Base-by-base conservation (phyloP, 2,113 vertebrate genomes). In the Hirundichthys speculiger region DNA sequence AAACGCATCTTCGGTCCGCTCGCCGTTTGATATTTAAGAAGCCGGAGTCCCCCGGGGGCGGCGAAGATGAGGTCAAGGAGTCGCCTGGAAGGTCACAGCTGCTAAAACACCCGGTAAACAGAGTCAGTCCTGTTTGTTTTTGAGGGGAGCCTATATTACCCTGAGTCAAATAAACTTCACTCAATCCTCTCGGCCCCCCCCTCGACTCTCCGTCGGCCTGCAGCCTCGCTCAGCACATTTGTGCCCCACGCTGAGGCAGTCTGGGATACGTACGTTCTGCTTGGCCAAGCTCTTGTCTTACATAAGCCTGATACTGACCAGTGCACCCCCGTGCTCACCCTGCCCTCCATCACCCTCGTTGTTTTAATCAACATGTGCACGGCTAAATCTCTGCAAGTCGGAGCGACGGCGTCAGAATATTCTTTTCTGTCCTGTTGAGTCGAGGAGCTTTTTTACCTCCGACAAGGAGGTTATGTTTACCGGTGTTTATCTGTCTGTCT, bases 61-160 rank as follows among this genome's bases (percentile, higher is more conserved):
- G 50, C 22, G 19, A 51, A 50, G 50, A 55, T 13, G 25, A 49
- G 83, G 86, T 77, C 75, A 72, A 46, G 67, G 69, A 53, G 64
- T 73, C 77, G 69, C 77, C 79, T 78, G 52, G 59, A 53, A 68
- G 83, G 83, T 87, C 86, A 84, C 85, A 86, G 88, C 89, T 91
- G 88, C 87, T 85, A 81, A 81, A 89, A 88, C 86, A 90, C 62
- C 56, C 69, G 65, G 77, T 49, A 87, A 87, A 85, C 83, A 85
- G 74, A 85, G 82, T 84, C 69, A 76, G 71, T 27, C 43, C 54
- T 73, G 86, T 87, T 89, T 88, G 80, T 88, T 87, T 86, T 86
- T 79, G 49, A 85, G 86, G 71, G 65, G 79, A 84, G 64, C 58
- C 71, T 82, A 79, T 75, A 80, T 77, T 75, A 75, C 77, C 83